phyloP scores from a whole-genome alignment of 2,113 vertebrate species.

The Chloropsis cyanopogon region DNA sequence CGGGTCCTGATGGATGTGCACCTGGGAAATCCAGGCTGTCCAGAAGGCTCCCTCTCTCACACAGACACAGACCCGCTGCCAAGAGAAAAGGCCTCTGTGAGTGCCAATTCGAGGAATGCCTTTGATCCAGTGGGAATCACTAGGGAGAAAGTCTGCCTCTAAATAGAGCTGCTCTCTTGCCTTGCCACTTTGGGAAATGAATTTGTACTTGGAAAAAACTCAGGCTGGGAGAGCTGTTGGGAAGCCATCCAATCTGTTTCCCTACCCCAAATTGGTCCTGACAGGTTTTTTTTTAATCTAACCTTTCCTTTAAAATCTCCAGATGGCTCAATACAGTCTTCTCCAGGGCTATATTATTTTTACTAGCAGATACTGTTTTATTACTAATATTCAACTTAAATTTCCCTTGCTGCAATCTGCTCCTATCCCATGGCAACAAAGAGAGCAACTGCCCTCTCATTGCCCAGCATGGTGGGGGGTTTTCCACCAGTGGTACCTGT shows the following conservation, averaged over 20 bases:
- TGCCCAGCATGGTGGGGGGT: neutral
- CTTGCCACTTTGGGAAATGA: conserved; percentile 59
- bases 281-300: conserved; percentile 34
- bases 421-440: neutral
- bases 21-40: neutral
- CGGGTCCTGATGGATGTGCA: neutral
- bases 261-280: conserved; percentile 22
- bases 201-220: conserved; percentile 40
- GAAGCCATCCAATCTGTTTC: conserved; percentile 46
- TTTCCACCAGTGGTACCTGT: neutral
- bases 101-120: conserved; percentile 14
- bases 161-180: conserved; percentile 23
- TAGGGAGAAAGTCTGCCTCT: conserved; percentile 18
- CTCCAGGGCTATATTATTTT: neutral
- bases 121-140: conserved; percentile 30
- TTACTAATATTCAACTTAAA: neutral
- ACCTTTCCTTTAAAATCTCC: conserved; percentile 56
- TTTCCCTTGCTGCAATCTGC: neutral
- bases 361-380: neutral
- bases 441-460: neutral
- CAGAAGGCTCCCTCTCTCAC: neutral
- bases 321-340: conserved; percentile 37
- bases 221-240: conserved; percentile 26
- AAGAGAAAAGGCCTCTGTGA: neutral
- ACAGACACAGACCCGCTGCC: neutral